Percentiles rank a stretch among this genome's conserved stretches.
Conservation (phyloP, 2,797 vertebrate genomes). For the Trachurus trachurus region DNA sequence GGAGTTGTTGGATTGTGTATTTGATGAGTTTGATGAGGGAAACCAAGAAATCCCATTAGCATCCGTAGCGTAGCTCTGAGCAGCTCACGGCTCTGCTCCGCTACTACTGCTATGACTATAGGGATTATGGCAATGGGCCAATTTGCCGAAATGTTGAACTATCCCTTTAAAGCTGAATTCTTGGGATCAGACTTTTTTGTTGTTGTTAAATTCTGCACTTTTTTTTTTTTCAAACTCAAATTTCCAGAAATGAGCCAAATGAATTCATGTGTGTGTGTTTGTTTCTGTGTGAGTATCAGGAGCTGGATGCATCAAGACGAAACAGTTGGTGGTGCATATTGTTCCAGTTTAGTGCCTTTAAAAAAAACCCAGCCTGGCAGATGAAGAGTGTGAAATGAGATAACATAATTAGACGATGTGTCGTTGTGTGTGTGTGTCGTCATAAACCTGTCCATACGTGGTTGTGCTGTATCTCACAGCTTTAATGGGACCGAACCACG, state of each 20-base stretch:
- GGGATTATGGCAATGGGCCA: too few species aligned
- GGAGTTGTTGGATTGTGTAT: too few species aligned
- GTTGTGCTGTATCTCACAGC: neutral
- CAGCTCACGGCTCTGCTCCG: too few species aligned
- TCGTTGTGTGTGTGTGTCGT: too few species aligned
- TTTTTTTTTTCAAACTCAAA: neutral
- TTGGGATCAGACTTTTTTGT: neutral
- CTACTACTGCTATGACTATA: too few species aligned
- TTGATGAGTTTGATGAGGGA: too few species aligned
- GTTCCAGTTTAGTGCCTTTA: neutral
- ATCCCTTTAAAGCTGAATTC: too few species aligned
- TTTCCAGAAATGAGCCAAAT: neutral
- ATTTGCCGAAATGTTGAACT: too few species aligned
- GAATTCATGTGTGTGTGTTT: neutral
- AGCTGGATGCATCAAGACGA: neutral
- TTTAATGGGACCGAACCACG: conserved; percentile 5
- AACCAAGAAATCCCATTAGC: too few species aligned
- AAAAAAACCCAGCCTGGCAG: neutral
- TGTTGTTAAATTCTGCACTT: too few species aligned
- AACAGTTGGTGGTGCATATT: neutral
- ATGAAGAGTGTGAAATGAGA: neutral
- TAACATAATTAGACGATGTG: neutral
- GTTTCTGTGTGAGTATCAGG: neutral
- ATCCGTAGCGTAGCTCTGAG: too few species aligned
- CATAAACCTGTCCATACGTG: neutral